These are phyloP conservation scores for Limnephilus auricula DNA, from an alignment of 2,888 invertebrate genomes.

Conservation along the genomic window DNA sequence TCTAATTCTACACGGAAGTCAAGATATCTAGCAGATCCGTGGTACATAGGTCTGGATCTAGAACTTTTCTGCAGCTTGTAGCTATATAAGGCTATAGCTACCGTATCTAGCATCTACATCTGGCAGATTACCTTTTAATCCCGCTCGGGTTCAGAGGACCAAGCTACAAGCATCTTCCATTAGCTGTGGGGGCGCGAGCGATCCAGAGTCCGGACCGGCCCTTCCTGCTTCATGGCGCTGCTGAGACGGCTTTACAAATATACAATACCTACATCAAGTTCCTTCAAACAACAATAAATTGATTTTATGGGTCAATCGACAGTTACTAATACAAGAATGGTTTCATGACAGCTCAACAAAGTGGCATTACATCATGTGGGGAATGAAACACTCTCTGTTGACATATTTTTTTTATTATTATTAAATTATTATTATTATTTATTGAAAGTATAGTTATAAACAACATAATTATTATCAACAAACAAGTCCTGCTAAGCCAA, in stretches of 20 bases:
- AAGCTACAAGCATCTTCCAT: constrained; percentile 36
- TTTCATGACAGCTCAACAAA: too few species aligned
- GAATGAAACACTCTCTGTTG: too few species aligned
- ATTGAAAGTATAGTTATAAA: too few species aligned
- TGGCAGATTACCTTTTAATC: too few species aligned
- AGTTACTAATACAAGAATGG: too few species aligned
- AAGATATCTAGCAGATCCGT: not conserved
- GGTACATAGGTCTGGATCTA: not conserved
- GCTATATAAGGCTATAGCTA: not conserved
- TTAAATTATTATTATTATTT: too few species aligned
- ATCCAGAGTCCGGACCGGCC: not conserved
- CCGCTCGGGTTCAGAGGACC: not conserved
- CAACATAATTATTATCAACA: too few species aligned
- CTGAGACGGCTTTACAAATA: not conserved
- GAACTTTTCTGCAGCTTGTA: not conserved
- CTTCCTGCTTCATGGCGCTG: not conserved
- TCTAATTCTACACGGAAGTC: not conserved
- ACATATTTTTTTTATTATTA: too few species aligned
- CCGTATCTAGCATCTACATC: not conserved
- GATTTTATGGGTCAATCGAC: too few species aligned
- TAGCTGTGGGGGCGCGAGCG: not conserved
- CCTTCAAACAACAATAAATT: not conserved
- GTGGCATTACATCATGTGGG: too few species aligned
- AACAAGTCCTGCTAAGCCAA: too few species aligned
- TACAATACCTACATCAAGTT: not conserved